Percentiles rank a stretch among this genome's conserved stretches.
These are phyloP conservation scores for Anabas testudineus DNA, from an alignment of 2,797 vertebrate genomes.

Conservation along the genomic window DNA sequence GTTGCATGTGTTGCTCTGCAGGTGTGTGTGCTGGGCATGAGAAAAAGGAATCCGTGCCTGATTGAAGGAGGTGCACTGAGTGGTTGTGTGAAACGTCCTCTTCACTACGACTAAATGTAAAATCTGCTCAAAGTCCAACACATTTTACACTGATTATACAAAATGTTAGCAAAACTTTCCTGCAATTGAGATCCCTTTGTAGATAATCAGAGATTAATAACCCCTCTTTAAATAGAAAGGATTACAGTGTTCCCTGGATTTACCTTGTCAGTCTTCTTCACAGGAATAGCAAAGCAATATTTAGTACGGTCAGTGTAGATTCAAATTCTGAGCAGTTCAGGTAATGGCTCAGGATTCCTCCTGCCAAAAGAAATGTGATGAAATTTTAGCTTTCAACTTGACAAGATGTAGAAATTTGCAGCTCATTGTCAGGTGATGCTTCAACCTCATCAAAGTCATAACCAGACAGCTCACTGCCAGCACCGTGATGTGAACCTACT, in stretches of 20 bases:
- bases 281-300: constrained; percentile 39
- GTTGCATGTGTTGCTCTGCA: constrained; percentile 50
- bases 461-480: constrained; percentile 34
- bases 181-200: constrained; percentile 42
- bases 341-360: constrained; percentile 48
- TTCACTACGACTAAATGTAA: constrained; percentile 52
- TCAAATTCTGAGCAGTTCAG: constrained; percentile 41
- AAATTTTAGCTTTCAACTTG: constrained; percentile 21
- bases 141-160: constrained; percentile 53
- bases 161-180: constrained; percentile 41
- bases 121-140: constrained; percentile 47
- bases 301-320: constrained; percentile 46
- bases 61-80: constrained; percentile 52
- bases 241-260: constrained; percentile 40
- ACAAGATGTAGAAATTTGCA: constrained; percentile 44
- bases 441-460: constrained; percentile 21
- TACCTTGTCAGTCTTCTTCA: constrained; percentile 53
- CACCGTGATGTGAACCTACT: constrained; percentile 47
- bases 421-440: constrained; percentile 37
- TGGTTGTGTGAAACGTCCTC: constrained; percentile 60
- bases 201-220: constrained; percentile 58
- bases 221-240: constrained; percentile 39
- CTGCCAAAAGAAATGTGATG: constrained; percentile 40
- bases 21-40: constrained; percentile 43
- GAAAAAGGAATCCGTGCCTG: constrained; percentile 50